These are phyloP conservation scores for Drosophila paramelanica DNA, from an alignment of 2,888 invertebrate genomes.

Conservation along the genomic window DNA sequence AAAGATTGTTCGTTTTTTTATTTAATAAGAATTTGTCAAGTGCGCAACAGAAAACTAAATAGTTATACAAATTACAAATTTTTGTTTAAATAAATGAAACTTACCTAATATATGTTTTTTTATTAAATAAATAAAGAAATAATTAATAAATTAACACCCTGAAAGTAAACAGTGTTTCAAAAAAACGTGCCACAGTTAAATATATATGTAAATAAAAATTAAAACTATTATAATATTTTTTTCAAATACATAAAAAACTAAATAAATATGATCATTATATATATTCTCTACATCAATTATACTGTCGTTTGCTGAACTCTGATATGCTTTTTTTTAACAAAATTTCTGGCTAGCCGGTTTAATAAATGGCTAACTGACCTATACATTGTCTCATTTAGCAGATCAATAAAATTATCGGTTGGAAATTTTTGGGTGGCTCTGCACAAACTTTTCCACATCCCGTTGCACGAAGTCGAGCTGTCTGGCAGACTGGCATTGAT, in stretches of 20 bases:
- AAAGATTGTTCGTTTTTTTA: slow-evolving; percentile 4
- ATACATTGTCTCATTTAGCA: neutral
- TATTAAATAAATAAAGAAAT: neutral
- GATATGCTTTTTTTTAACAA: neutral
- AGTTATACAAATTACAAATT: slow-evolving; percentile 1
- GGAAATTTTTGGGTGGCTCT: slow-evolving; percentile 11
- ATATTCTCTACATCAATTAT: too few relatives aligned
- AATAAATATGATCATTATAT: too few relatives aligned
- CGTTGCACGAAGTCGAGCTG: slow-evolving; percentile 38
- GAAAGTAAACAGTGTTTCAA: too few relatives aligned
- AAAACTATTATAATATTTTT: too few relatives aligned
- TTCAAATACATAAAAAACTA: too few relatives aligned
- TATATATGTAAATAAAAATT: too few relatives aligned
- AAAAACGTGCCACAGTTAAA: too few relatives aligned
- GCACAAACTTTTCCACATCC: slow-evolving; percentile 35
- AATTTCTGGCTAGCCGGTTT: neutral
- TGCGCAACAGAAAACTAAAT: neutral
- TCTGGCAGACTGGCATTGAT: slow-evolving; percentile 59
- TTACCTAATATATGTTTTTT: neutral
- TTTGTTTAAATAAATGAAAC: neutral
- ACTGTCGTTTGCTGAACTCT: too few relatives aligned
- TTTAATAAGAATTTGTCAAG: slow-evolving; percentile 1
- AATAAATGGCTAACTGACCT: slow-evolving; percentile 21
- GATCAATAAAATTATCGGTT: slow-evolving; percentile 2
- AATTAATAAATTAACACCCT: too few relatives aligned